phyloP scores from a whole-genome alignment of 2,113 vertebrate genomes.

The Lagopus leucura region DNA sequence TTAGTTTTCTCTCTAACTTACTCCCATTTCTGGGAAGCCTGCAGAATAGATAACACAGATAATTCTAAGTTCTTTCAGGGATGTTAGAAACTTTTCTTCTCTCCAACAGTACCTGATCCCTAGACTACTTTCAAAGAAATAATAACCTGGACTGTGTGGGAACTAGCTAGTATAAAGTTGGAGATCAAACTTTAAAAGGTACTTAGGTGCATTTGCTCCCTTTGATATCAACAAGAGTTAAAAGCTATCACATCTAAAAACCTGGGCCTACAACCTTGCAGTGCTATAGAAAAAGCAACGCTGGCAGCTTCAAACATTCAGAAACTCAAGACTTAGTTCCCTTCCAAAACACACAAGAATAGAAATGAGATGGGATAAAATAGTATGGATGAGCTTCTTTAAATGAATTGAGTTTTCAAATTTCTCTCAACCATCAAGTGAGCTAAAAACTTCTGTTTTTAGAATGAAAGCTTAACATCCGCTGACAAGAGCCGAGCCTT shows the following conservation, averaged over 20 bases:
- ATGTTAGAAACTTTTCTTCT: slow-evolving; percentile 24
- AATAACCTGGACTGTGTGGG: neutral
- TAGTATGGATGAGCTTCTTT: neutral
- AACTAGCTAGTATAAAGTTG: neutral
- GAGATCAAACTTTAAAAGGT: neutral
- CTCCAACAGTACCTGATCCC: neutral
- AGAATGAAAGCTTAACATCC: neutral
- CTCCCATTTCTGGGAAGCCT: neutral
- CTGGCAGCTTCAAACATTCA: neutral
- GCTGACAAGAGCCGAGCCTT: neutral
- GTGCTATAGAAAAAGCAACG: neutral
- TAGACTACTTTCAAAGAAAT: neutral
- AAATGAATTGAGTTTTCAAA: neutral
- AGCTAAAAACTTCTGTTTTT: neutral
- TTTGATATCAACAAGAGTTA: neutral
- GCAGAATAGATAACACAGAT: neutral
- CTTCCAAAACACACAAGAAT: neutral
- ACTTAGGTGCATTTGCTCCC: neutral
- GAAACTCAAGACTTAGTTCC: neutral
- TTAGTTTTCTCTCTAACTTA: neutral
- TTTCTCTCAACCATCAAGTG: neutral
- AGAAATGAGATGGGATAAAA: neutral
- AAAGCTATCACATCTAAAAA: neutral
- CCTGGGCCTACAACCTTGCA: neutral
- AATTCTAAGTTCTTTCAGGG: neutral